Evolutionary conservation across 2,888 invertebrate species (phyloP).

Genomic region (Tromatobia lineatoria): DNA sequence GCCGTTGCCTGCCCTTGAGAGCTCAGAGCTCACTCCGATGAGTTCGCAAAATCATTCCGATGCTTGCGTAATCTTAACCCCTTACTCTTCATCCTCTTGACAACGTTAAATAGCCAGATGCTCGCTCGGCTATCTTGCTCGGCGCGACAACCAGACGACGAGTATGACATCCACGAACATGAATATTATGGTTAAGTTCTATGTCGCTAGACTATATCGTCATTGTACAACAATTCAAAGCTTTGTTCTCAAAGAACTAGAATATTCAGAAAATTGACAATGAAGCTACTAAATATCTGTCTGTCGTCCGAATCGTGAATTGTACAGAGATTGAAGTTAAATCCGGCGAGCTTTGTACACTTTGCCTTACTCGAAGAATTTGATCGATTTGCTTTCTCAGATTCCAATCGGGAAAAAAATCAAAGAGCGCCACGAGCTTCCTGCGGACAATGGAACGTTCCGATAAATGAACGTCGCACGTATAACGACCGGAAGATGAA

Average conservation of each 20-base stretch:
- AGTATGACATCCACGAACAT: constrained; percentile 31
- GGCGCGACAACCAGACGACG: constrained; percentile 55
- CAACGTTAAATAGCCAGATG: constrained; percentile 64
- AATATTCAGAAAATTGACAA: neutral
- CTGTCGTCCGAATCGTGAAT: neutral
- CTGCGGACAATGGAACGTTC: neutral
- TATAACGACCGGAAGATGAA: neutral
- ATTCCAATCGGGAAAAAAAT: neutral
- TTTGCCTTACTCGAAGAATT: neutral
- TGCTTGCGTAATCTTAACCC: constrained; percentile 57
- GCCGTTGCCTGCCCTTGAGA: constrained; percentile 59
- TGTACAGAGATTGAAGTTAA: neutral
- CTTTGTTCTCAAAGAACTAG: neutral
- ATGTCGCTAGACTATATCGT: neutral
- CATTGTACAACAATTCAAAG: neutral
- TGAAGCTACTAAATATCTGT: neutral
- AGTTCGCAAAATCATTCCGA: constrained; percentile 66
- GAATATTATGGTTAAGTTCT: constrained; percentile 15
- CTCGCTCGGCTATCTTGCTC: constrained; percentile 44
- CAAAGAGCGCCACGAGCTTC: too few species aligned
- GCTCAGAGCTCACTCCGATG: constrained; percentile 39
- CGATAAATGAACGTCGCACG: neutral
- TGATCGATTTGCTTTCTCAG: neutral
- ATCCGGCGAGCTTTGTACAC: neutral
- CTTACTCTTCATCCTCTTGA: neutral